Evolutionary conservation across 2,888 invertebrate genomes (phyloP), one percentile per base, ranked within the genome.

Genomic region (Empis livida): DNA sequence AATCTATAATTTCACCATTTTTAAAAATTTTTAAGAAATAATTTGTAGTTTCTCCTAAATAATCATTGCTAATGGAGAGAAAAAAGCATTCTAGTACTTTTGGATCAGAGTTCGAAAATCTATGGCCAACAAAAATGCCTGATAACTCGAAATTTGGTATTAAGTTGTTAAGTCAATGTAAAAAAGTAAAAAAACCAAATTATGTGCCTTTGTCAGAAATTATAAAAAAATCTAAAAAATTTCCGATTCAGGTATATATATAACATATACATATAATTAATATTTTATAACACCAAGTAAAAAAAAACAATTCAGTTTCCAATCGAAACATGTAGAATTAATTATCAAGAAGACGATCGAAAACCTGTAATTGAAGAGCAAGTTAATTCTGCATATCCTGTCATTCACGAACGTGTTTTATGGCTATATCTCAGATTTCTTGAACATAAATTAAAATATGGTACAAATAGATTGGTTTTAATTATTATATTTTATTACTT

Each of bases 351-450:
- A 14, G 42, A 48, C n/a, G 46, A 45, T 11, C 49, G 56, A 2
- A 16, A 46, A 15, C 1, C 3, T 2, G 5, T 42, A 2, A 56
- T 59, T 15, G 43, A 46, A 49, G 42, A 53, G 5, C 56, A 59
- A 47, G 50, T 53, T 13, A 67, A 65, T 2, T 78, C 79, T 0
- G 76, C 73, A 1, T 80, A 81, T 57, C 80, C 81, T 0, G 53
- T 81, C 10, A 66, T 81, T 46, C 81, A 81, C 55, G 80, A 80
- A 58, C 70, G 76, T 46, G 75, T 75, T 31, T 52, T 82, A 1
- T 64, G 74, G 5, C 61, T 82, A 2, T 76, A 75, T 59, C 71
- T 76, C 1, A 69, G 73, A 49, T 81, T 80, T 62, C 65, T 82
- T 30, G 72, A 76, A 44, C 73, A 77, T 55, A 80, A 80, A 60